Percentiles rank a stretch among this genome's conserved stretches.
These are phyloP conservation scores for Cavia porcellus DNA, from an alignment of 2,113 vertebrate species.

Conservation along the genomic window DNA sequence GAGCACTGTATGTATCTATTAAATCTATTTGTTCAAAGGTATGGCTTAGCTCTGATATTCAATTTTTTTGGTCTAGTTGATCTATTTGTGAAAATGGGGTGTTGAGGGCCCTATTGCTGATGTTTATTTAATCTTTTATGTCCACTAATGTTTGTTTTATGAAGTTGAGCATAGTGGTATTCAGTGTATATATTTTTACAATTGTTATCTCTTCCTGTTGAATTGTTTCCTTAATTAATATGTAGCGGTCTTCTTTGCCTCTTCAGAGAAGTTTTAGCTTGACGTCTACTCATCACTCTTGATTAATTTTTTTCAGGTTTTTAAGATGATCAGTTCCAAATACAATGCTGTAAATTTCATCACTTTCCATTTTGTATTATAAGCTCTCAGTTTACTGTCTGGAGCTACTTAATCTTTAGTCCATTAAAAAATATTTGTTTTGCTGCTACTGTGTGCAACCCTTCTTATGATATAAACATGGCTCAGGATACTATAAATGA, in stretches of 20 bases:
- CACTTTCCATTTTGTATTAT: not conserved
- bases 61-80: not conserved
- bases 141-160: not conserved
- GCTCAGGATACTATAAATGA: conserved; percentile 60
- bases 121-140: not conserved
- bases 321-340: not conserved
- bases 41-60: not conserved
- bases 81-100: not conserved
- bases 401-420: conserved; percentile 55
- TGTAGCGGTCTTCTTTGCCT: not conserved
- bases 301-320: not conserved
- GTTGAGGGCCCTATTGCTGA: not conserved
- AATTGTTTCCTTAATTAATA: not conserved
- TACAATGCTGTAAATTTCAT: not conserved
- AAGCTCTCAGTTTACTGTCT: not conserved
- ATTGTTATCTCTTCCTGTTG: not conserved
- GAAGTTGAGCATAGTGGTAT: not conserved
- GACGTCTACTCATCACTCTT: not conserved
- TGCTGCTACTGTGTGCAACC: conserved; percentile 30
- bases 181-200: not conserved
- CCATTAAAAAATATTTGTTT: conserved; percentile 31
- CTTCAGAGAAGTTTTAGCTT: not conserved
- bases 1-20: not conserved
- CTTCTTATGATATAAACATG: conserved; percentile 58
- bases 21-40: not conserved